Conservation (phyloP, 2,113 vertebrate genomes). For the Psettodes erumei region DNA sequence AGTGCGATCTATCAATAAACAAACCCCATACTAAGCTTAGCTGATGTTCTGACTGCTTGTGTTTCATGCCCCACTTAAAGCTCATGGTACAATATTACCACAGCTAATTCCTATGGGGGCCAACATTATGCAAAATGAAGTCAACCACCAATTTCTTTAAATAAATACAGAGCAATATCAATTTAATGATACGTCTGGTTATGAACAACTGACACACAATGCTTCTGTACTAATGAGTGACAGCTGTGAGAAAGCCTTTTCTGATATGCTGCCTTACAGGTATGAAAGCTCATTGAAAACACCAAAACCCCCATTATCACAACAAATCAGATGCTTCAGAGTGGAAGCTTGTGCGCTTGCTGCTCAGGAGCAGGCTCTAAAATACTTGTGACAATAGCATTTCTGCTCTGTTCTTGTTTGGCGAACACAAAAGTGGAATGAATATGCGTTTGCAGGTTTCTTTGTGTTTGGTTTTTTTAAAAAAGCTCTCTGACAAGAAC, state of each 20-base stretch:
- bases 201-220: neutral
- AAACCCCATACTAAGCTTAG: too few relatives aligned
- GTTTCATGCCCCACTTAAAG: neutral
- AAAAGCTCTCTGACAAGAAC: constrained; percentile 41
- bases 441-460: constrained; percentile 35
- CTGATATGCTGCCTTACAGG: constrained; percentile 24
- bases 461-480: too few relatives aligned
- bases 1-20: too few relatives aligned
- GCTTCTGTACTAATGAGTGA: constrained; percentile 5
- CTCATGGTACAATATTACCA: neutral
- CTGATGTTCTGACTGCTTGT: neutral
- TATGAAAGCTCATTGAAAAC: constrained; percentile 41
- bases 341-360: constrained; percentile 1
- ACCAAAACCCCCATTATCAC: constrained; percentile 35
- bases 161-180: constrained; percentile 4
- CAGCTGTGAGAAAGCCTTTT: constrained; percentile 14
- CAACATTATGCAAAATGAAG: neutral
- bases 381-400: constrained; percentile 54
- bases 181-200: constrained; percentile 6
- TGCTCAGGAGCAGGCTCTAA: constrained; percentile 14
- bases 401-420: constrained; percentile 52
- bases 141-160: neutral
- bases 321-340: constrained; percentile 28
- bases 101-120: neutral
- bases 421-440: constrained; percentile 50